Conservation (phyloP, 2,797 vertebrate species). For the Caiman crocodilus region DNA sequence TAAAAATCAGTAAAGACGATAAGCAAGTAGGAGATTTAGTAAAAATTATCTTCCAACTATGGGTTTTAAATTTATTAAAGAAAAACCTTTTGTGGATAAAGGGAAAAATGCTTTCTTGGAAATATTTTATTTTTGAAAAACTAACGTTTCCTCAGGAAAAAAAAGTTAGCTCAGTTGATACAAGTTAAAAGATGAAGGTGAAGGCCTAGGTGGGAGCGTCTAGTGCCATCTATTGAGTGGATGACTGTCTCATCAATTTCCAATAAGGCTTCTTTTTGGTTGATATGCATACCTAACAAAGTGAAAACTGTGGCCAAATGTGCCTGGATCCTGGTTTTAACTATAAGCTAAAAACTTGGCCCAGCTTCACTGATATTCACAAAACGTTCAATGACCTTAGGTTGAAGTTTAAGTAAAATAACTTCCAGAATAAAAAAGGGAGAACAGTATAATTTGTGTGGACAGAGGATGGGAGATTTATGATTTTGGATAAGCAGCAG, state of each 20-base stretch:
- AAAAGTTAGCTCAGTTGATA: background rate
- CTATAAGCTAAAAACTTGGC: background rate
- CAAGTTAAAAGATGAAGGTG: background rate
- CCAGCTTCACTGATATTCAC: background rate
- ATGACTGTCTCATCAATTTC: background rate
- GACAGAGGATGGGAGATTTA: constrained; percentile 26
- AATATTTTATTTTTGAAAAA: background rate
- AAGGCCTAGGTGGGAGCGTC: background rate
- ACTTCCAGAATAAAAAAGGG: background rate
- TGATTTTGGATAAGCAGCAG: background rate
- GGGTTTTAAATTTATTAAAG: background rate
- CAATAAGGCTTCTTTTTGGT: background rate
- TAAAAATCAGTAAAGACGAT: background rate
- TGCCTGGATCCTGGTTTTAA: background rate
- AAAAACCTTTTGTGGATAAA: too few relatives aligned
- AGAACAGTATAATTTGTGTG: background rate
- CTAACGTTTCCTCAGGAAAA: background rate
- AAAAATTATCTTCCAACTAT: background rate
- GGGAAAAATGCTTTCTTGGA: too few relatives aligned
- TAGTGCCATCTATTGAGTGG: background rate
- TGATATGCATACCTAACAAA: background rate
- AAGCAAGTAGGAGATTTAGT: background rate
- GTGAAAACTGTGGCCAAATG: background rate
- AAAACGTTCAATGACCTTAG: background rate
- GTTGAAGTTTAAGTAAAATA: background rate